Evolutionary conservation across 2,797 vertebrate species (phyloP).

Genomic region (Periparus ater): DNA sequence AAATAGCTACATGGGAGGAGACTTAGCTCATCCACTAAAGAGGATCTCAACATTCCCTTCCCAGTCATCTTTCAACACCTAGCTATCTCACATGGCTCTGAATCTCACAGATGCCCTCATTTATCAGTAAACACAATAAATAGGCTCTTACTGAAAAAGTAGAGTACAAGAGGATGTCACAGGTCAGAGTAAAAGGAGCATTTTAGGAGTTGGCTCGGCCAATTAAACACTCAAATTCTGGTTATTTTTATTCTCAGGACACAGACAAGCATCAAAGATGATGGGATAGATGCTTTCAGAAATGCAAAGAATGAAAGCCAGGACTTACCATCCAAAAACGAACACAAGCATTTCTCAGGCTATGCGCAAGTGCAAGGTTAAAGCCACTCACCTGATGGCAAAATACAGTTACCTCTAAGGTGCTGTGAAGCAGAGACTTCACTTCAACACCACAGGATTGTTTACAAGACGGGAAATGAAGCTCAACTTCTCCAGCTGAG

Average conservation of each 20-base stretch:
- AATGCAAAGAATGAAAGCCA: background rate
- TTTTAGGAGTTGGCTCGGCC: background rate
- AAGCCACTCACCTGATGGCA: background rate
- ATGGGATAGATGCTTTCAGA: background rate
- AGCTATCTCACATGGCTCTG: background rate
- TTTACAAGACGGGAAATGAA: conserved; percentile 39
- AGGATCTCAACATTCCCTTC: background rate
- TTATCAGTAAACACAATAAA: background rate
- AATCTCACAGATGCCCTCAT: background rate
- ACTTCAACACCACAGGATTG: background rate
- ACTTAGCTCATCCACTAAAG: background rate
- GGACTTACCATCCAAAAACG: background rate
- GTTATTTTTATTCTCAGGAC: background rate
- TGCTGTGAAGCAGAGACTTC: fast-evolving
- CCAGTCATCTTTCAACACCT: background rate
- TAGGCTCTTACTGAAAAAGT: background rate
- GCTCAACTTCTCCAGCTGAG: conserved; percentile 42
- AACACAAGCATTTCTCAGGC: background rate
- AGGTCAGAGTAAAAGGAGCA: background rate
- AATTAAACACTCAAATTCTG: background rate
- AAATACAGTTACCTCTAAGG: background rate
- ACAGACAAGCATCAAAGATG: background rate
- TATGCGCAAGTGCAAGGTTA: background rate
- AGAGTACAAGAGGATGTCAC: background rate
- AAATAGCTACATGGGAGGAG: background rate